These are phyloP conservation scores for Portevinia maculata DNA, from an alignment of 2,888 invertebrate genomes.

Conservation along the genomic window DNA sequence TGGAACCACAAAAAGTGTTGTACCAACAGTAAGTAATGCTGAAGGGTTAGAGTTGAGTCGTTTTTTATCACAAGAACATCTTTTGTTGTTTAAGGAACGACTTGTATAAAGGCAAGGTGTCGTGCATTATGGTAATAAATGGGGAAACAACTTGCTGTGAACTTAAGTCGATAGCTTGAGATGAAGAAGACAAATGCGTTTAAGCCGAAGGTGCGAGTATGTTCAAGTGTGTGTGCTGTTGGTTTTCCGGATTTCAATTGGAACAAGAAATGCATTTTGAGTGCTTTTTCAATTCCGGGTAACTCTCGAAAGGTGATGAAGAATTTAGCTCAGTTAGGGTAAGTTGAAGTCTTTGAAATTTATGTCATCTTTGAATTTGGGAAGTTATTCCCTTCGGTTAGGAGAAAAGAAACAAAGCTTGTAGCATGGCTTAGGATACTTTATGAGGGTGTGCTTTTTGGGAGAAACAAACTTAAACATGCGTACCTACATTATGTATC, in stretches of 20 bases:
- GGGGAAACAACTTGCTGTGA: constrained; percentile 40
- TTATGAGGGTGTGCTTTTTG: no score
- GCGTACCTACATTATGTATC: no score
- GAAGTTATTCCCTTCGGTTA: no score
- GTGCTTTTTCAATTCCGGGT: constrained; percentile 3
- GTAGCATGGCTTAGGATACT: no score
- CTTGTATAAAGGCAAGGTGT: constrained; percentile 37
- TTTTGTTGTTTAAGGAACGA: constrained; percentile 52
- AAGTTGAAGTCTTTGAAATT: no score
- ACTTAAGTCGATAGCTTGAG: constrained; percentile 14
- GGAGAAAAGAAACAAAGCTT: no score
- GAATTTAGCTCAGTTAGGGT: background rate
- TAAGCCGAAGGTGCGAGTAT: background rate
- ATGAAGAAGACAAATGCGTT: constrained; percentile 2
- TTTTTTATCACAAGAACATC: constrained; percentile 39
- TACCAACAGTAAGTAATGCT: constrained; percentile 34
- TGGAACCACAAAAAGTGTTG: constrained; percentile 44
- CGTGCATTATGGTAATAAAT: constrained; percentile 57
- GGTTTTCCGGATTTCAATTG: constrained; percentile 12
- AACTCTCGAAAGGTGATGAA: background rate
- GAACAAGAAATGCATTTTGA: background rate
- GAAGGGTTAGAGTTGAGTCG: constrained; percentile 21
- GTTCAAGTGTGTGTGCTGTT: background rate
- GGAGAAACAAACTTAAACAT: no score
- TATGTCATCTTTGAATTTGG: no score